Evolutionary conservation across 2,113 vertebrate genomes (phyloP).

Genomic region (Gnathonemus longibarbis): DNA sequence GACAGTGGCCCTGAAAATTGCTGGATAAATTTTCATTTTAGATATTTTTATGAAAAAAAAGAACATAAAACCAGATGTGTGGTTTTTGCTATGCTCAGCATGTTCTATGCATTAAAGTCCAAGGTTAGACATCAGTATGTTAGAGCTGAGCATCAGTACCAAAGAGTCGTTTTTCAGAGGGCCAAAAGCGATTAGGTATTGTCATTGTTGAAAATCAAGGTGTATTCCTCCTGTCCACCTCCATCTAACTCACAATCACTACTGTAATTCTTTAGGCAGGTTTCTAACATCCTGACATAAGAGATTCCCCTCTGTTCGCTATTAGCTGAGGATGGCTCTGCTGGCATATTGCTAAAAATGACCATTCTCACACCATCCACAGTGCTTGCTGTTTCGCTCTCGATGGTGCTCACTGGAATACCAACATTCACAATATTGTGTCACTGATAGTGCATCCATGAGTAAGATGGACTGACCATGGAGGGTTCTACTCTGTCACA

Average conservation of each 20-base stretch:
- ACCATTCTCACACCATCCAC: neutral
- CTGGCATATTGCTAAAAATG: neutral
- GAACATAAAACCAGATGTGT: neutral
- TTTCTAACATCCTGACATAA: neutral
- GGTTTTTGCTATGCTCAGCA: neutral
- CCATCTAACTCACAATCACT: neutral
- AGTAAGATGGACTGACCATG: neutral
- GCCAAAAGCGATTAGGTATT: neutral
- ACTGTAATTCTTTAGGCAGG: neutral
- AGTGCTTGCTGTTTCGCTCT: neutral
- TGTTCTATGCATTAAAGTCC: neutral
- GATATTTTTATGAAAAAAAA: neutral
- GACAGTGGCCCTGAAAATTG: neutral
- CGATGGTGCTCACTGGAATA: neutral
- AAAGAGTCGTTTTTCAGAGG: neutral
- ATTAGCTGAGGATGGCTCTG: neutral
- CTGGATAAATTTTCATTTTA: neutral
- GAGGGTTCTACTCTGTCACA: neutral
- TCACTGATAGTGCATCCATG: neutral
- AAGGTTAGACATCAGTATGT: neutral
- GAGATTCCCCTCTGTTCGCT: neutral
- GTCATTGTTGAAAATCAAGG: neutral
- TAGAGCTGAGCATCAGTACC: neutral
- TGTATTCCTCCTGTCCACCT: neutral
- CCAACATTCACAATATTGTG: neutral